Conservation (phyloP, 2,113 vertebrate species). For the Toxostoma redivivum region DNA sequence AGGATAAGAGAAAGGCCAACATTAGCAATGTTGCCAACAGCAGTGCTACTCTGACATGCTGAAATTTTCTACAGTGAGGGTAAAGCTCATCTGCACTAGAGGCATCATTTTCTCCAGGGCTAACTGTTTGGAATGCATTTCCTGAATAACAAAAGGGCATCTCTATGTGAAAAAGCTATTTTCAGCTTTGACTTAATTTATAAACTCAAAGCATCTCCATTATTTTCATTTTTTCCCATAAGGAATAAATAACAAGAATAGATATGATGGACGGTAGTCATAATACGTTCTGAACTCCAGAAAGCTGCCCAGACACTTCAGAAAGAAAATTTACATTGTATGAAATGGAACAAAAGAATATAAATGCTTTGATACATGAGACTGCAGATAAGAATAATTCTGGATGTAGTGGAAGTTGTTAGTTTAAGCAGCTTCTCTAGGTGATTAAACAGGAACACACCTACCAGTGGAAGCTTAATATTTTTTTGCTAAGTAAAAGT, state of each 20-base stretch:
- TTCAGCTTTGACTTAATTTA: not conserved
- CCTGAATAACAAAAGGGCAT: not conserved
- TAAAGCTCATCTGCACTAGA: not conserved
- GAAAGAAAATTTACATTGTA: not conserved
- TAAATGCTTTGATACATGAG: not conserved
- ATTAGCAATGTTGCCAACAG: not conserved
- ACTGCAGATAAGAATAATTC: not conserved
- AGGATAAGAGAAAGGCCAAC: slow-evolving; percentile 18
- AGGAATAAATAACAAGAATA: not conserved
- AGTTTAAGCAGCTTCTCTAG: not conserved
- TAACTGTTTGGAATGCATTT: not conserved
- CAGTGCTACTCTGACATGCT: not conserved
- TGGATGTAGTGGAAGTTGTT: not conserved
- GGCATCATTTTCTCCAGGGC: not conserved
- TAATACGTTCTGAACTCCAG: not conserved
- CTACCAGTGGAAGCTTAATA: not conserved
- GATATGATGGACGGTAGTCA: not conserved
- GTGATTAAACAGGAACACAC: not conserved
- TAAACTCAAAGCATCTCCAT: not conserved
- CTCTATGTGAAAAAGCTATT: not conserved
- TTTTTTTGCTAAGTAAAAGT: not conserved
- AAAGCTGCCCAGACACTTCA: not conserved
- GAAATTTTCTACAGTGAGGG: not conserved
- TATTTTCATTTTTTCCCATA: not conserved
- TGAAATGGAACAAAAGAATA: not conserved